Evolutionary conservation across 1,140 invertebrate genomes (phyloP), one percentile per base, ranked within the genome.

Genomic region (Cherax quadricarinatus): DNA sequence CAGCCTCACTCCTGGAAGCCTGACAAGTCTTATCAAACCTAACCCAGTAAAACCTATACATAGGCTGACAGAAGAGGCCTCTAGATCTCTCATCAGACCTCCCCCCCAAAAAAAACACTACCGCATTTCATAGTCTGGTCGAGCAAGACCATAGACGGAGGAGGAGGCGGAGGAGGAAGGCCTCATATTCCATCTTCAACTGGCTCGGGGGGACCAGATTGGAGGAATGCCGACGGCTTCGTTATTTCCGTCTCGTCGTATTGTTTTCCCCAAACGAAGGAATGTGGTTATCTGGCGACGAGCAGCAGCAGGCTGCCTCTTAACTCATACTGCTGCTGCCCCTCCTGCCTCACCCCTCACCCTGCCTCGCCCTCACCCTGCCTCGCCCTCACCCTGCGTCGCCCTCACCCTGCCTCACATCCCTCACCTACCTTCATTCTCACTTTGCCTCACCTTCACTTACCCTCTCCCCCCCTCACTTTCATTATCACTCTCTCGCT

Each of bases 221-320:
- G 62, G 80, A 62, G 62, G 88, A 89, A 89, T 89, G 88, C 88
- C 88, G 78, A 21, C 86, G 41, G 57, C 88, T 82, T 89, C 88
- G 88, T 89, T 89, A 89, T 89, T 89, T 89, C 88, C 84, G 88
- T 89, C 88, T 82, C 88, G n/a, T 81, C 88, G 83, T 89, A 89
- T 89, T 89, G 88, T 89, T 89, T 89, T 81, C 88, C 88, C 88
- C 79, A 78, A 89, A 89, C 60, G 62, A 21, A 81, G 80, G 88
- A 89, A 89, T 89, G 88, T 83, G 88, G 60, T 89, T 89, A 89
- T 89, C 88, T 89, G 30, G 80, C 62, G 80, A 62, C 88, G 16
- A 49, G 30, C 70, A 87, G 75, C 70, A 57, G 86, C 86, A 73
- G 30, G 41, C 79, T 14, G 18, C 80, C 41, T 89, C 88, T 66